Base-by-base conservation (phyloP, 1,140 invertebrate genomes). In the Cydia pomonella region DNA sequence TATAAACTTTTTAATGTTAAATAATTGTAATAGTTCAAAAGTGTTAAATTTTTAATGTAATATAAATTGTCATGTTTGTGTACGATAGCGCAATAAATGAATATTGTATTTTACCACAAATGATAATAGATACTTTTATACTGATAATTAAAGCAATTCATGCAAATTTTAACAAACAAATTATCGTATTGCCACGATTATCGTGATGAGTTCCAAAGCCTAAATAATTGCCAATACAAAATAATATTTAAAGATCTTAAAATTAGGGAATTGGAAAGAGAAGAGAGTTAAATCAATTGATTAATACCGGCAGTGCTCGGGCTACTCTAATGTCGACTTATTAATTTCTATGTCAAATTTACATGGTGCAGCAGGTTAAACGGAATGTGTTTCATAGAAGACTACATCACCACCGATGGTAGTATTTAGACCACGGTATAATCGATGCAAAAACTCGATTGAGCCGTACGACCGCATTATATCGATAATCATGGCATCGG, bases 401-500 rank as follows among this genome's bases (percentile, higher is more conserved):
- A 38, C 64, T 29, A 69, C 64, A 69, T 69, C 53, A 62, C 47
- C 72, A 59, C 18, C 33, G 2, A 73, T 63, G 53, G 73, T 13
- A 27, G 66, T 72, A 69, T 77, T 69, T 33, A 69, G 64, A 33
- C 6, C 64, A 44, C 74, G 77, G 73, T 75, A 75, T 77, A 77
- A 81, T 79, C 71, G 72, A 63, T 69, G 73, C 71, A 81, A 84
- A 82, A 81, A 79, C 44, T 78, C 71, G 73, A 82, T 80, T 78
- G 79, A 78, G 78, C 50, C 75, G 76, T 80, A 74, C 80, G 66
- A 74, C 79, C 76, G 78, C 75, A 79, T 79, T 79, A 76, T 74
- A 80, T 44, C 75, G 77, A 78, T 82, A 79, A 84, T 80, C 78
- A 77, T 77, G 73, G 77, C 75, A 75, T 77, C 76, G 77, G 78